Base-by-base conservation (phyloP, 2,113 vertebrate genomes). In the Eulemur macaco region DNA sequence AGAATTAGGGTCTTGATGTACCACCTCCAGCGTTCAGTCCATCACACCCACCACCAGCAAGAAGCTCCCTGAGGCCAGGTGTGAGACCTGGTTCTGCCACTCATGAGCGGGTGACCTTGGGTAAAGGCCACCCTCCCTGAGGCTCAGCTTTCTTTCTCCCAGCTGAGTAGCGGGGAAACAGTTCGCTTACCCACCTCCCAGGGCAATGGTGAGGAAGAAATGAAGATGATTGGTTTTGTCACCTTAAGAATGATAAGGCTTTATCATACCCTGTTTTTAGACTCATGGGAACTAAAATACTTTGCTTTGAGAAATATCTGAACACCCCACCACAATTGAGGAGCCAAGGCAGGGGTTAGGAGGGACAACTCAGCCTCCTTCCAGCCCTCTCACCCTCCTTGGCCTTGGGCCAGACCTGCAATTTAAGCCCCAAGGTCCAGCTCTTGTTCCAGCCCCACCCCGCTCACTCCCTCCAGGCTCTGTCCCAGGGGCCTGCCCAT, bases 271-370 rank as follows among this genome's bases (percentile, higher is more conserved):
- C 15, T 82, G 3, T 34, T 63, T 82, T 63, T 74, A 69, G 85
- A 50, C 21, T 68, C 39, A 42, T 31, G 15, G 23, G n/a, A 86
- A 50, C 83, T 76, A 78, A 85, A 86, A 25, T 77, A 89, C 47
- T 89, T 96, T 50, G 34, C 14, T 73, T 86, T 80, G 91, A 86
- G 58, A 92, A 89, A 34, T 76, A 68, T 66, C 69, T 76, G 42
- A n/a, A 52, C 13, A n/a, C 27, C 11, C 71, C 34, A 50, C 27
- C 58, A 8, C 27, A 42, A 42, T 18, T 54, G 39, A 63, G 10
- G 14, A 42, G 42, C 54, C 50, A 64, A 87, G 37, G 47, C 50
- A 71, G 23, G 15, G 1, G n/a, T 29, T 71, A 6, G 58, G 29
- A 60, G n/a, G 13, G 9, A 63, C 29, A 85, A 7, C 2, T 13